Evolutionary conservation across 2,888 invertebrate genomes (phyloP).

Genomic region (Acanthosepion esculentum): DNA sequence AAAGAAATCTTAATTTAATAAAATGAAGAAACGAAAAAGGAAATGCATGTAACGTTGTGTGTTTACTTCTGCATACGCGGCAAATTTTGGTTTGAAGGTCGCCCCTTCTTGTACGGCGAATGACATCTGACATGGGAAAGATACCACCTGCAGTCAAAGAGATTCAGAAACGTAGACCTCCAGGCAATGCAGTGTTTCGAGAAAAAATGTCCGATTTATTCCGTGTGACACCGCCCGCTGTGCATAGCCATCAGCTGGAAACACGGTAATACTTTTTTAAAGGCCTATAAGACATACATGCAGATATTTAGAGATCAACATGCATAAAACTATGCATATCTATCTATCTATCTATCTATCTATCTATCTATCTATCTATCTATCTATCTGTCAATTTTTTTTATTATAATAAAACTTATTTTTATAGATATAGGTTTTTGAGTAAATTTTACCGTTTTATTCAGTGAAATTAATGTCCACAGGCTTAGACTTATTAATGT

Average conservation of each 20-base stretch:
- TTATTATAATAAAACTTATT: too few relatives aligned
- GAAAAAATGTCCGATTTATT: background rate
- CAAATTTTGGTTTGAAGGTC: background rate
- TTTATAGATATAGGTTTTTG: too few relatives aligned
- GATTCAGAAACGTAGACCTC: background rate
- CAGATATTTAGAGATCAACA: too few relatives aligned
- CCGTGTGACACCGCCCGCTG: background rate
- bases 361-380: too few relatives aligned
- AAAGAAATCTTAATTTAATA: background rate
- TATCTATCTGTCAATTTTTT: too few relatives aligned
- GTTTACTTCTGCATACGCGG: background rate
- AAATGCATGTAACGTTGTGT: background rate
- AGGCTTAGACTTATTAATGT: too few relatives aligned
- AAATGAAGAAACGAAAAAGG: background rate
- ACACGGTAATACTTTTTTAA: background rate
- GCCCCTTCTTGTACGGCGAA: background rate
- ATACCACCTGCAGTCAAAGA: background rate
- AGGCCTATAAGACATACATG: background rate
- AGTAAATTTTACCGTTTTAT: too few relatives aligned
- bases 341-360: too few relatives aligned
- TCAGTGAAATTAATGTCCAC: too few relatives aligned
- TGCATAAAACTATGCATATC: too few relatives aligned
- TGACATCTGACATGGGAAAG: background rate
- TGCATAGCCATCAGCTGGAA: background rate
- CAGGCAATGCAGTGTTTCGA: background rate